Evolutionary conservation across 2,888 invertebrate genomes (phyloP), one percentile per base, ranked within the genome.

Genomic region (Agapostemon virescens): DNA sequence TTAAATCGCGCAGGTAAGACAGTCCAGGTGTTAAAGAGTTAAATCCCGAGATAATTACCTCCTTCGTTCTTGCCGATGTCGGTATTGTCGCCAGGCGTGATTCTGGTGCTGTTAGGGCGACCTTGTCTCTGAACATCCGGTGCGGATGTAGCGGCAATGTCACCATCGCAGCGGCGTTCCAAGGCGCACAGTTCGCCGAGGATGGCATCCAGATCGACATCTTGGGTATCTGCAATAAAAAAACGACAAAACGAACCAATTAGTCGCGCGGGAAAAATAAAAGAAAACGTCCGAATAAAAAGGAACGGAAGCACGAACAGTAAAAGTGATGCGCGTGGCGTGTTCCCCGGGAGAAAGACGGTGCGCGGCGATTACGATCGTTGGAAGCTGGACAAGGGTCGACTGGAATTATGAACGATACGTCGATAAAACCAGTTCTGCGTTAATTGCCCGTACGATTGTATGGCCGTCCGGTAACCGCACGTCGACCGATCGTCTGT

Each of bases 151-250:
- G 91, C 87, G 17, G 92, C 91, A 84, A 92, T 91, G 77, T 92
- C 92, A 17, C 93, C 93, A 84, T 95, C 94, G 89, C 94, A 94
- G 82, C 94, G 93, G 87, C 95, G 95, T 93, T 98, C 99, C 87
- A 99, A 94, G 71, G 98, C 98, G 93, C 98, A 98, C 73, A 99
- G 94, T 93, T 99, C 99, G 55, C 98, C 98, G 80, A 99, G 95
- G 89, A 99, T 98, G 77, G 98, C 98, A 93, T 99, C 99, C 92
- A 99, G 94, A 93, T 99, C 99, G 70, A 98, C 97, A 93, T 99
- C 98, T 92, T 98, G 98, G 33, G 98, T 97, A 93, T 98, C 98
- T 95, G 77, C 38, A 61, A 76, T 38, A 67, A 30, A 7, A 23
- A 11, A 40, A 5, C 13, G 20, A 36, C 38, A 13, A 30, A 4